These are phyloP conservation scores for Cerceris ruficornis DNA, from an alignment of 2,888 invertebrate species.

Conservation along the genomic window DNA sequence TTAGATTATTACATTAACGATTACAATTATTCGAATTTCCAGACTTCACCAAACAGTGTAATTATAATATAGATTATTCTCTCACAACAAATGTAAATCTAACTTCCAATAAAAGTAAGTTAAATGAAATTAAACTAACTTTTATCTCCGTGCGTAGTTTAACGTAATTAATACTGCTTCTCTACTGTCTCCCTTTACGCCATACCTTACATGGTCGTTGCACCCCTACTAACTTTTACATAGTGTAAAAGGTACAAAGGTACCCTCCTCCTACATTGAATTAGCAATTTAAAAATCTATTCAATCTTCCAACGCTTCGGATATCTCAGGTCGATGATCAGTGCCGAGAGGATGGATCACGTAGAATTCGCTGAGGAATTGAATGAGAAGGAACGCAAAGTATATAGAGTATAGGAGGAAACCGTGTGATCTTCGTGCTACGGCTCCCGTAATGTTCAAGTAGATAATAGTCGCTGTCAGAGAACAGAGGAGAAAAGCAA, in stretches of 20 bases:
- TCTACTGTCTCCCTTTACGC: too few species aligned
- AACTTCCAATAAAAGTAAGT: too few species aligned
- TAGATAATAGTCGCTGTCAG: constrained; percentile 81
- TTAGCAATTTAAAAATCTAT: background rate
- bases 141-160: too few species aligned
- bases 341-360: constrained; percentile 79
- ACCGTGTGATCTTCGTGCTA: constrained; percentile 82
- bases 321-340: constrained; percentile 70
- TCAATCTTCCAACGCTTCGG: background rate
- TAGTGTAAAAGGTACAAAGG: background rate
- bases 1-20: too few species aligned
- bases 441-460: constrained; percentile 81
- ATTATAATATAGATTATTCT: too few species aligned
- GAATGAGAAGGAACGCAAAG: constrained; percentile 82
- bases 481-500: constrained; percentile 81
- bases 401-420: constrained; percentile 82
- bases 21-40: too few species aligned
- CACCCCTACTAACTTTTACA: background rate
- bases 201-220: background rate
- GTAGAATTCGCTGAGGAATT: constrained; percentile 82
- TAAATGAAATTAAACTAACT: too few species aligned
- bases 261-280: background rate
- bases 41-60: too few species aligned
- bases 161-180: too few species aligned
- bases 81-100: too few species aligned